phyloP scores from a whole-genome alignment of 30 jellyfish, hydroid and myxozoan species.

The Nemopilema nomurai region DNA sequence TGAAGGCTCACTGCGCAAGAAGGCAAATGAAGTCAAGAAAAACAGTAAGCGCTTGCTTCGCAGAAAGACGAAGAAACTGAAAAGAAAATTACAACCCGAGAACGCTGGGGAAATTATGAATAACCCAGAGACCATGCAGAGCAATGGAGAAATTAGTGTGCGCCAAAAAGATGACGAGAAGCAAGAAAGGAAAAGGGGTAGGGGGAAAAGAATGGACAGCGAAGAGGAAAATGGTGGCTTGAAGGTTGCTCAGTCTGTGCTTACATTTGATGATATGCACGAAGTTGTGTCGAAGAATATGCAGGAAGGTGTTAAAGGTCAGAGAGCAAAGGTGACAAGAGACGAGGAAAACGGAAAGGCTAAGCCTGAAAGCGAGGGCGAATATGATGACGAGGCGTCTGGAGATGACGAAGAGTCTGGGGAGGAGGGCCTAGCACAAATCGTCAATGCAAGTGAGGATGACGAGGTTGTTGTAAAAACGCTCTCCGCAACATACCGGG shows the following conservation, averaged over 20 bases:
- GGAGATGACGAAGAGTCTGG: constrained; percentile 68
- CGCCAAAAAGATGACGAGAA: background rate
- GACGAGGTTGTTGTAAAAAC: constrained; percentile 51
- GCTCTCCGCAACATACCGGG: constrained; percentile 38
- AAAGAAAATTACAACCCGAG: constrained; percentile 12
- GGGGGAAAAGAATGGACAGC: constrained; percentile 8
- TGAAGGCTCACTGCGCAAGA: background rate
- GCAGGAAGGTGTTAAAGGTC: background rate
- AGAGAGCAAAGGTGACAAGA: constrained; percentile 8
- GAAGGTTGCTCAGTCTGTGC: constrained; percentile 42
- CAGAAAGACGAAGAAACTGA: background rate
- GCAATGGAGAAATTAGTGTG: background rate
- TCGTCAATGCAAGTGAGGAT: constrained; percentile 19
- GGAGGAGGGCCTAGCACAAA: constrained; percentile 37
- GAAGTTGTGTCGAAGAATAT: constrained; percentile 69
- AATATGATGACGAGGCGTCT: constrained; percentile 48
- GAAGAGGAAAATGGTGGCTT: background rate
- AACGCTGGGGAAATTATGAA: constrained; percentile 45
- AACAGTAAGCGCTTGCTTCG: background rate
- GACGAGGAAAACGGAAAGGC: constrained; percentile 1
- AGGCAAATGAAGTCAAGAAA: background rate
- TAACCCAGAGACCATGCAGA: background rate
- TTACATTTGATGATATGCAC: constrained; percentile 93
- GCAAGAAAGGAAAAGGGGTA: constrained; percentile 2
- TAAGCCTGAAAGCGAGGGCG: background rate